Evolutionary conservation across 2,113 vertebrate species (phyloP), one percentile per base, ranked within the genome.

Genomic region (Sterna hirundo): DNA sequence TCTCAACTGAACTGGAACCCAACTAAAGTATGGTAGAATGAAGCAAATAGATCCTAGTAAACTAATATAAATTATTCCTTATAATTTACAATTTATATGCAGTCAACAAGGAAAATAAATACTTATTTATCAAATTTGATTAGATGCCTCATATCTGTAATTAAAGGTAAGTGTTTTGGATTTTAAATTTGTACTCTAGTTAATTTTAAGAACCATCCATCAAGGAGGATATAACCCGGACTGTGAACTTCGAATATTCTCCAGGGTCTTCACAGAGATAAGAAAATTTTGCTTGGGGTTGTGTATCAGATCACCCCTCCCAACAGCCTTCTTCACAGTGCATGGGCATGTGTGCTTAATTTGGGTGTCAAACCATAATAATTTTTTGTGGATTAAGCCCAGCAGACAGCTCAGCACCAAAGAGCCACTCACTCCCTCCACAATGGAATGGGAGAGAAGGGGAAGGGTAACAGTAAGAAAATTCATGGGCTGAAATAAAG

Each of bases 121-220:
- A 80, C 25, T 80, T 85, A 94, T 95, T 93, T 93, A 95, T 94
- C n/a, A 86, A 49, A 88, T 90, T 66, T 94, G 64, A 95, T 96
- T 96, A 96, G 88, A 81, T 86, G 64, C 1, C n/a, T 96, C n/a
- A 47, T 66, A 88, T 72, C 76, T 88, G 34, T 76, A 95, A 97
- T 96, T 92, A 95, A 93, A 95, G 29, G 23, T 90, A 96, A 93
- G 94, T 95, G 85, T 36, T 92, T 96, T 58, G 70, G 79, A 90
- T 93, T 96, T 95, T 60, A 81, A 88, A 95, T 88, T 71, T 88
- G 29, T 64, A 58, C 60, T 92, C 47, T 44, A 77, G n/a, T 74
- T 86, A 93, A 80, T 88, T 96, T 97, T 90, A 94, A 83, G 42
- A 70, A 65, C 26, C n/a, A 61, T 86, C 9, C 47, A 40, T 86